A percentile compares a stretch with the other conserved stretches of the same genome.
These are phyloP conservation scores for Xerus inauris DNA, from an alignment of 2,113 vertebrate genomes.

Conservation along the genomic window DNA sequence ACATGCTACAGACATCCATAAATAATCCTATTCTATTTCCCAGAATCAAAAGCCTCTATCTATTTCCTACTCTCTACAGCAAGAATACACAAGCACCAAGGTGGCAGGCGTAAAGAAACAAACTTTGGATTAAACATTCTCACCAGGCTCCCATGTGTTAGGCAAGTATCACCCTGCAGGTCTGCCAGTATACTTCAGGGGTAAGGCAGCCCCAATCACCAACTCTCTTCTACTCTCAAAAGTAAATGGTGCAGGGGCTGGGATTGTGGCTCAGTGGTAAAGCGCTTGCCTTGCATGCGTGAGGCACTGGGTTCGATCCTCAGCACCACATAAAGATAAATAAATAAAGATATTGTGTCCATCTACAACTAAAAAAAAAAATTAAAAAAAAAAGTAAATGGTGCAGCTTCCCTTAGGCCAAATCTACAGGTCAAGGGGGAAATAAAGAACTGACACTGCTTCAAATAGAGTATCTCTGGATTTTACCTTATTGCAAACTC, in stretches of 20 bases:
- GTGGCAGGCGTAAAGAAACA: not conserved
- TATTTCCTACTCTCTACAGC: not conserved
- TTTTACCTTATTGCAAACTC: conserved; percentile 54
- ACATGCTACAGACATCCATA: not conserved
- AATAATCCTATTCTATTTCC: not conserved
- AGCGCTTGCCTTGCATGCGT: too few species aligned
- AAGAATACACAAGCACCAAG: not conserved
- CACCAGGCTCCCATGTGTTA: not conserved
- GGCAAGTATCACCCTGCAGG: not conserved
- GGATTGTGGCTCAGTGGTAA: too few species aligned
- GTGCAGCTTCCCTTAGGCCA: not conserved
- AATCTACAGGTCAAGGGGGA: conserved; percentile 1
- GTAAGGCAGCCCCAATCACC: not conserved
- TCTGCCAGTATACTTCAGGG: not conserved
- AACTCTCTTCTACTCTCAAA: not conserved
- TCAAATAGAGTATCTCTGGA: not conserved
- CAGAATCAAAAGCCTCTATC: not conserved
- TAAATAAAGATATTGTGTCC: too few species aligned
- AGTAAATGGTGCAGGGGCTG: not conserved
- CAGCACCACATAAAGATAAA: too few species aligned
- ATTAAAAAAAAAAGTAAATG: not conserved
- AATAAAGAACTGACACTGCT: not conserved
- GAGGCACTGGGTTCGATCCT: too few species aligned
- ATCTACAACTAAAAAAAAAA: too few species aligned
- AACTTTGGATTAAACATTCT: not conserved